Evolutionary conservation across 1,140 invertebrate genomes (phyloP).

Genomic region (Anthonomus grandis): DNA sequence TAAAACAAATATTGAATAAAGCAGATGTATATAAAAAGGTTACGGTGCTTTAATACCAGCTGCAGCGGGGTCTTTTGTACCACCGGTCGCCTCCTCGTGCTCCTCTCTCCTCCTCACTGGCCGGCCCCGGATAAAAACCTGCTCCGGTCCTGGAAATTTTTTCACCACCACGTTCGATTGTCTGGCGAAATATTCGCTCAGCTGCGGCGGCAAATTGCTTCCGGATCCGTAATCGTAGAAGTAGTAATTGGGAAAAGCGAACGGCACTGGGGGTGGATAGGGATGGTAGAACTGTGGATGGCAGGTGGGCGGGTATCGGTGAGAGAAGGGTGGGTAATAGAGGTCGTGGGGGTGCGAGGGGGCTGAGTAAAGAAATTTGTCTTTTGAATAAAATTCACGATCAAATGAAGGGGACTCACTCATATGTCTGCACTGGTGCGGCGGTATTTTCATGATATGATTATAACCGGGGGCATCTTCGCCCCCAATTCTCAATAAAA

Average conservation of each 20-base stretch:
- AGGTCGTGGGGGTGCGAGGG: not conserved
- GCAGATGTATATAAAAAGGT: too few species aligned
- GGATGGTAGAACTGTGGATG: conserved; percentile 18
- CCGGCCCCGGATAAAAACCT: conserved; percentile 10
- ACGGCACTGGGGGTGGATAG: conserved; percentile 24
- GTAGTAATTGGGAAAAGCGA: conserved; percentile 20
- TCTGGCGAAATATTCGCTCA: conserved; percentile 16
- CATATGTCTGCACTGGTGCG: not conserved
- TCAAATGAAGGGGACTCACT: not conserved
- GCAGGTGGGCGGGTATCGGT: not conserved
- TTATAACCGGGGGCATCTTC: not conserved
- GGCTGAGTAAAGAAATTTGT: not conserved
- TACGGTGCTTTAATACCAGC: not conserved
- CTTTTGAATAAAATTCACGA: not conserved
- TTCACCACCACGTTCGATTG: conserved; percentile 14
- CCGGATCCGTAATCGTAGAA: not conserved
- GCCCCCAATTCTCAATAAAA: conserved; percentile 19
- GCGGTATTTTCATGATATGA: conserved; percentile 16
- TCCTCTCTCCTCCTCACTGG: not conserved
- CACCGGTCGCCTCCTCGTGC: not conserved
- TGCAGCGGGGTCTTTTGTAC: not conserved
- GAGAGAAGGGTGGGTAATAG: not conserved
- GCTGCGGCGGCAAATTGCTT: conserved; percentile 2
- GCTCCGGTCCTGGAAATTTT: not conserved
- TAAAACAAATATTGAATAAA: too few species aligned